Percentiles rank a stretch among this genome's conserved stretches.
Evolutionary conservation across 2,113 vertebrate species (phyloP).

Genomic region (Sminthopsis crassicaudata): DNA sequence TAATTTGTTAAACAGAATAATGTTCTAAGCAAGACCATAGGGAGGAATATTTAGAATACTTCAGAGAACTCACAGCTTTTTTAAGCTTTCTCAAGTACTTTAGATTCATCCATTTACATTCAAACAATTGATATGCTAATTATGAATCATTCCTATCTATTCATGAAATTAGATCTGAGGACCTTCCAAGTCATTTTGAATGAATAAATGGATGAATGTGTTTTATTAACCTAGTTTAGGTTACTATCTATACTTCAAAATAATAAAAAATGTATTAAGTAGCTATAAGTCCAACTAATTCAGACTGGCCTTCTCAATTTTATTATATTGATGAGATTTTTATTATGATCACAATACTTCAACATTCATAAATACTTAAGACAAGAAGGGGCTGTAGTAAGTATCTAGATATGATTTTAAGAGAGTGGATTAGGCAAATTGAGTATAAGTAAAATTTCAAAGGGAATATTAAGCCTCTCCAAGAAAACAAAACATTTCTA

Average conservation of each 20-base stretch:
- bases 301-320: slow-evolving; percentile 40
- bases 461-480: slow-evolving; percentile 65
- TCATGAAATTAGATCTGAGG: slow-evolving; percentile 35
- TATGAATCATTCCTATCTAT: slow-evolving; percentile 47
- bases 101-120: slow-evolving; percentile 37
- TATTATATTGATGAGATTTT: slow-evolving; percentile 50
- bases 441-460: slow-evolving; percentile 63
- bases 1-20: slow-evolving; percentile 15
- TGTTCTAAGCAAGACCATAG: slow-evolving; percentile 1
- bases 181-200: slow-evolving; percentile 22
- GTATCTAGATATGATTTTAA: background rate
- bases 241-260: slow-evolving; percentile 17
- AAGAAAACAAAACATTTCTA: slow-evolving; percentile 35
- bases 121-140: slow-evolving; percentile 42
- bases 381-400: background rate
- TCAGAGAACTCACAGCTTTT: background rate
- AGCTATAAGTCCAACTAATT: background rate
- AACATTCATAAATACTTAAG: slow-evolving; percentile 35
- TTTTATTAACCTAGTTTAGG: background rate
- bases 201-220: background rate
- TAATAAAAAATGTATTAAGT: background rate
- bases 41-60: slow-evolving; percentile 10
- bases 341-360: background rate
- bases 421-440: slow-evolving; percentile 71
- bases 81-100: slow-evolving; percentile 40